Base-by-base conservation (phyloP, 53 echinoderm and acorn worm genomes). In the Paelopatides confundens region DNA sequence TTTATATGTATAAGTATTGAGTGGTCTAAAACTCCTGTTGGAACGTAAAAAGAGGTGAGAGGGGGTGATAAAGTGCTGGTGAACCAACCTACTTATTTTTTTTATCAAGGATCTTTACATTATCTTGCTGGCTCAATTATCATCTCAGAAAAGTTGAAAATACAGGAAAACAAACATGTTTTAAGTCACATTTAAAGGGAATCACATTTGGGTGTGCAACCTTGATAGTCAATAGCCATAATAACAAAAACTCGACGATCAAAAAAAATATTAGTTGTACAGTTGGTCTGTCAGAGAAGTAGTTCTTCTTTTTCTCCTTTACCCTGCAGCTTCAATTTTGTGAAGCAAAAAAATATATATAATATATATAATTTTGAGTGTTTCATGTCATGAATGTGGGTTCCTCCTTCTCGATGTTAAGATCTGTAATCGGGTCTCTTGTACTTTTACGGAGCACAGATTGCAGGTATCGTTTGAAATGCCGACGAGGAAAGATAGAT, bases 41-140 rank as follows among this genome's bases (percentile, higher is more conserved):
- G 58, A 58, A 58, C 58, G 21, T 58, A 58, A 54, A 26, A 58
- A 12, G 1, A 58, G 58, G 58, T 58, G 58, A 58, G 58, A 58
- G 58, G 24, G 58, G 24, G 58, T 6, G n/a, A 39, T 39, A 74
- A 74, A 74, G 74, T 74, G 40, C 74, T 74, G 10, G 74, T 36
- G 74, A 74, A 74, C 74, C 74, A 74, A 40, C 74, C 74, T 46
- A 74, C 74, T 39, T 74, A 74, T 46, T 35, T 26, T 69, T 35
- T 28, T 74, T 21, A 58, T 58, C 58, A 58, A 58, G 58, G 58
- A 15, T 58, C 58, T 58, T 43, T 43, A 10, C 43, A 43, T 43
- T 58, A 58, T 58, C 24, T 21, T 58, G 58, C 58, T 58, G 58
- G 21, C 58, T 58, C 58, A 58, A 58, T 58, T 58, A 58, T 6